Conservation (phyloP, 2,888 invertebrate genomes). For the Drosophila mimetica region DNA sequence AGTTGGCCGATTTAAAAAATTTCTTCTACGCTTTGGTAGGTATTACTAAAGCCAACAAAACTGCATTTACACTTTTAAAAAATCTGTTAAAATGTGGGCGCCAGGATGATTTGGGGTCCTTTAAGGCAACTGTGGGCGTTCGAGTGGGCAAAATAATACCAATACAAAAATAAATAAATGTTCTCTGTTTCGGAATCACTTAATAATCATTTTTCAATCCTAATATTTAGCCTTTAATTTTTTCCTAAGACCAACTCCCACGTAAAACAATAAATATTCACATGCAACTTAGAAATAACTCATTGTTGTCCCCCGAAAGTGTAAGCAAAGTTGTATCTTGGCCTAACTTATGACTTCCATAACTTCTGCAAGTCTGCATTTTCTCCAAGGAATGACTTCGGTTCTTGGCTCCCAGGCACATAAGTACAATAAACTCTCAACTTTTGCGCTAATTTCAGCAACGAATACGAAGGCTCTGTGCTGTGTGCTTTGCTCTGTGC, state of each 20-base stretch:
- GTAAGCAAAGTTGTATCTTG: conserved; percentile 21
- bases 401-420: conserved; percentile 14
- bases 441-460: conserved; percentile 62
- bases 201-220: too few species aligned
- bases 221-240: too few species aligned
- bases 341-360: conserved; percentile 18
- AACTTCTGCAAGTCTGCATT: conserved; percentile 11
- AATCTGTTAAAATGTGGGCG: too few species aligned
- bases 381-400: conserved; percentile 15
- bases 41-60: too few species aligned
- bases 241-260: conserved; percentile 1
- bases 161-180: too few species aligned
- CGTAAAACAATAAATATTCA: conserved; percentile 10
- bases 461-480: conserved; percentile 30
- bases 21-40: too few species aligned
- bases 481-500: conserved; percentile 22
- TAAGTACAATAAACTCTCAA: conserved; percentile 44
- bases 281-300: conserved; percentile 8
- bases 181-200: too few species aligned
- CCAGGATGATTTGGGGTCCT: too few species aligned
- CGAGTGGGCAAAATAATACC: too few species aligned
- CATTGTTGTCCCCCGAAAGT: conserved; percentile 2
- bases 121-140: too few species aligned
- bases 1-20: too few species aligned
- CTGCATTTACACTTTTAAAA: too few species aligned